Evolutionary conservation across 2,888 invertebrate genomes (phyloP), one percentile per base, ranked within the genome.

Genomic region (Heliconius ethilla): DNA sequence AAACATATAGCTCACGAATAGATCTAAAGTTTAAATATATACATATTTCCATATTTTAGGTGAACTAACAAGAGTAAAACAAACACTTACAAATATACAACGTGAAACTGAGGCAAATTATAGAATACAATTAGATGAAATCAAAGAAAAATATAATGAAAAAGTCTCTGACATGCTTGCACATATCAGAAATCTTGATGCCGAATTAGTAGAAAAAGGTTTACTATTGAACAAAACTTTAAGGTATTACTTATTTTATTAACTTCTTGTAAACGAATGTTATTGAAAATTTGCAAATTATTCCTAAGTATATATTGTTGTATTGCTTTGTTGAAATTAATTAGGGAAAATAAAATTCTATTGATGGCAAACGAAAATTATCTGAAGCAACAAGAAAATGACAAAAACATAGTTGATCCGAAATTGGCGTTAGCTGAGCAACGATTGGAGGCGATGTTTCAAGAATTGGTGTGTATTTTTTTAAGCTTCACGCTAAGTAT

Each of bases 121-220:
- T 63, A 95, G 95, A 83, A 90, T 86, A n/a, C 96, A 97, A 87
- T 89, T 96, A 73, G 92, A 93, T 9, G 91, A 92, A 75, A 87
- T 96, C 0, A 96, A 94, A 85, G 91, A 95, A 5, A 95, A 94
- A 81, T 96, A 95, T 82, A 95, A 95, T 45, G 95, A 95, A 74
- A 96, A 96, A 86, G 87, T 95, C 22, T 90, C 95, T 70, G 95
- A 95, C 72, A 94, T 96, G 90, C 84, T 95, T 25, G 85, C 91
- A 15, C 95, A 96, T 81, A 94, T 96, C 18, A 94, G 94, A 82
- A 94, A 94, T 81, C 84, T 95, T 25, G 95, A 96, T 83, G 86
- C 94, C 0, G 95, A 96, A 83, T 85, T 96, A 59, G 93, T 95
- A 29, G 94, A 95, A 79, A 96, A 96, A 83, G 92, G 92, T 40